A percentile compares a stretch with the other conserved stretches of the same genome.
These are phyloP conservation scores for Enhydra lutris DNA, from an alignment of 2,113 vertebrate species.

Conservation along the genomic window DNA sequence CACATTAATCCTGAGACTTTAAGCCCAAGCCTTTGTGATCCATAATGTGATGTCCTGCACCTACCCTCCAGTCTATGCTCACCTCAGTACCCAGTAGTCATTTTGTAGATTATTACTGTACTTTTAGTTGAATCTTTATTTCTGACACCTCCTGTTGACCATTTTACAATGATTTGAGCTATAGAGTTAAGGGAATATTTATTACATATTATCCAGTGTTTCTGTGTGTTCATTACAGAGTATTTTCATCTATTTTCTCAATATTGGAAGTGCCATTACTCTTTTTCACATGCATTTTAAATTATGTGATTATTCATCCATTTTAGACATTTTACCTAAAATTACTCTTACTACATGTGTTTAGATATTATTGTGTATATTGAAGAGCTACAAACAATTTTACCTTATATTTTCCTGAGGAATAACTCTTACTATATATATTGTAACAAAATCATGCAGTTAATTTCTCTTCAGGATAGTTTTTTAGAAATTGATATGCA, in stretches of 20 bases:
- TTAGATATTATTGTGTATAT: neutral
- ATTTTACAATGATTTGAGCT: neutral
- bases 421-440: neutral
- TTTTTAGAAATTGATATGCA: neutral
- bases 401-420: neutral
- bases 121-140: neutral
- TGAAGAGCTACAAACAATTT: neutral
- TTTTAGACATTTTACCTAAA: too few relatives aligned
- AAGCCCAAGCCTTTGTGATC: neutral
- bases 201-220: too few relatives aligned
- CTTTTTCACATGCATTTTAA: too few relatives aligned
- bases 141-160: neutral
- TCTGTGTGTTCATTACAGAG: too few relatives aligned
- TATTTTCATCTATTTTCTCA: too few relatives aligned
- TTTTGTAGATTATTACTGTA: neutral
- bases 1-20: neutral
- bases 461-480: neutral
- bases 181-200: too few relatives aligned
- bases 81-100: neutral
- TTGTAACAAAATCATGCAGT: neutral
- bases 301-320: too few relatives aligned
- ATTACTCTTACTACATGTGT: neutral
- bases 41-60: accelerated
- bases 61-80: neutral
- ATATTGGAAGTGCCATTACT: too few relatives aligned